Evolutionary conservation across 2,797 vertebrate species (phyloP), one percentile per base, ranked within the genome.

Genomic region (Enteromius argenteus): DNA sequence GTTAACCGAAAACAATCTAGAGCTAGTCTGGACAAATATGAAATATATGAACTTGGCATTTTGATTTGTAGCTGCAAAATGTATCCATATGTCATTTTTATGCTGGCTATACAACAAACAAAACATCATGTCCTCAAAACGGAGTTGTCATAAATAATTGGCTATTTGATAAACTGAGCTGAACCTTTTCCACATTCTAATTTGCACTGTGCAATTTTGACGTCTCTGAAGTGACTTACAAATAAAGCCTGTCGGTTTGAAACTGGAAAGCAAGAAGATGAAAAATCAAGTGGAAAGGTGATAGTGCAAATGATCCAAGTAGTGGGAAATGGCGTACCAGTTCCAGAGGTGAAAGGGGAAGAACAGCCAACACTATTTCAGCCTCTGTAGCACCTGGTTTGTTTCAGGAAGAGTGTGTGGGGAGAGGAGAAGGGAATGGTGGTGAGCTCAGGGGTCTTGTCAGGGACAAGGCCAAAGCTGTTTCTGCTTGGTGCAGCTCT

Each of bases 391-490:
- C 91, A 93, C 93, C 95, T 95, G 94, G 92, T 95, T 95, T 92
- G 89, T 94, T 87, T 96, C 94, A 86, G 75, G 86, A 87, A 77
- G 80, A 74, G 75, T 82, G 53, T 71, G 53, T 35, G 77, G 32
- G 72, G 77, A 79, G 81, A 71, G 79, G 85, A 85, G 64, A 85
- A 80, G 79, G 72, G 85, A 89, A 85, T 85, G 88, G 87, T 67
- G 81, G 84, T 73, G 85, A 86, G 80, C 82, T 66, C 30, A 89
- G 85, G 88, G 92, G 91, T 92, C 92, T 91, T 90, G 88, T 88
- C 89, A 90, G 92, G 94, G 94, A 94, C 94, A 95, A 96, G 94
- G 95, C 91, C 93, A 90, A 83, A 84, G 88, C 85, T 84, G 86
- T 90, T 89, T 88, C 68, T 68, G 87, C 81, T 89, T 88, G 91